Evolutionary conservation across 92 coral and sea anemone genomes (phyloP).

Genomic region (Metridium senile): DNA sequence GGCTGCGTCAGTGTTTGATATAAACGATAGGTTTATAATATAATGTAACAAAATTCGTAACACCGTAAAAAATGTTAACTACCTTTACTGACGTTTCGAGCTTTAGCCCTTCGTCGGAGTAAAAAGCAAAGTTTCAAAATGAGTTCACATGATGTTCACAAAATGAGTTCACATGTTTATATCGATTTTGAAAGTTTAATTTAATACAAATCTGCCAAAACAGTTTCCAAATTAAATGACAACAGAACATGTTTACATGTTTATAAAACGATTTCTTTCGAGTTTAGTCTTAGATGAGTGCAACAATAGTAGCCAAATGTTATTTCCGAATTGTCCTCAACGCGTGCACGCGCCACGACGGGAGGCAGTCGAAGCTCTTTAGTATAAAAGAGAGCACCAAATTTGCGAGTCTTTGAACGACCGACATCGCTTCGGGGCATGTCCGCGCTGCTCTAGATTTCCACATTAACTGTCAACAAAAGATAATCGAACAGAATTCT

Average conservation of each 20-base stretch:
- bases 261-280: neutral
- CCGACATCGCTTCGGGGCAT: constrained; percentile 28
- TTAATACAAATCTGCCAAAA: neutral
- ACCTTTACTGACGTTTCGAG: too few relatives aligned
- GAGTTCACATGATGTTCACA: too few relatives aligned
- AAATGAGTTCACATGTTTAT: too few relatives aligned
- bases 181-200: too few relatives aligned
- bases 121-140: too few relatives aligned
- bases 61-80: too few relatives aligned
- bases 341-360: neutral
- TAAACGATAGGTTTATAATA: too few relatives aligned
- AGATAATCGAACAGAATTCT: neutral
- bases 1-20: too few relatives aligned
- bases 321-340: neutral
- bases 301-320: constrained; percentile 1
- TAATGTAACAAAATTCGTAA: too few relatives aligned
- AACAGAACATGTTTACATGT: neutral
- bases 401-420: constrained; percentile 8
- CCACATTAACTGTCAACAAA: neutral
- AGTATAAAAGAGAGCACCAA: constrained; percentile 1
- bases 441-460: neutral
- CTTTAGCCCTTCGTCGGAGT: too few relatives aligned
- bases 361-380: constrained; percentile 11
- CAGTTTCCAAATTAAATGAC: neutral
- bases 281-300: neutral